Base-by-base conservation (phyloP, 2,888 invertebrate species). In the Melipona beecheii region DNA sequence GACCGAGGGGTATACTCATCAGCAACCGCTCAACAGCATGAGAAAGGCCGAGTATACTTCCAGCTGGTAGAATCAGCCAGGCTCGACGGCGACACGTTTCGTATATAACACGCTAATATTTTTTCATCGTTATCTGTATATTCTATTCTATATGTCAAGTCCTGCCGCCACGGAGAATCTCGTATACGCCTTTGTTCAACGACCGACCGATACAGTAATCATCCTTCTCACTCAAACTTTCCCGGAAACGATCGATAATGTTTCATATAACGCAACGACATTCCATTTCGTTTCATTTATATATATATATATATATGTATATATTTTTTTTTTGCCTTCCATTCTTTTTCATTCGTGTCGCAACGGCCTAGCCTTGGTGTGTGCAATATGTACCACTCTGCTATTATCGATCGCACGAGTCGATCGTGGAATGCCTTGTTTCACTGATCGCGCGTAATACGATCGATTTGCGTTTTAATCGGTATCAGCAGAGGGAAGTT, bases 31-130 rank as follows among this genome's bases (percentile, higher is more conserved):
- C 94, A 94, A 94, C 94, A 94, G 94, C 94, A 94, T 94, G 94
- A 94, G 94, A 94, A 94, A 90, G 94, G 94, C 94, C 92, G 94
- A 94, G 94, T 94, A 94, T 94, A 94, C 94, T 94, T 94, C 93
- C 92, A 92, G 91, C 92, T 94, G 93, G 93, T 92, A 91, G 92
- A 93, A 93, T 93, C 92, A 92, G 91, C 91, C 93, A 89, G 90
- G 83, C 86, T 91, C 91, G 81, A 86, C 71, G 52, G 89, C 84
- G 82, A 83, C 77, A 89, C 75, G 76, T 87, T 80, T 71, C 27
- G 73, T 84, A 79, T 74, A 75, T 43, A 43, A 43, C 76, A 72
- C 21, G 66, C 43, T 64, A 52, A 73, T 80, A 70, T 78, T 76
- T 15, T 43, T 75, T 80, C 78, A 72, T 76, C 75, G 60, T 64